Conservation (phyloP, 2,797 vertebrate species). For the Pipistrellus pipistrellus region DNA sequence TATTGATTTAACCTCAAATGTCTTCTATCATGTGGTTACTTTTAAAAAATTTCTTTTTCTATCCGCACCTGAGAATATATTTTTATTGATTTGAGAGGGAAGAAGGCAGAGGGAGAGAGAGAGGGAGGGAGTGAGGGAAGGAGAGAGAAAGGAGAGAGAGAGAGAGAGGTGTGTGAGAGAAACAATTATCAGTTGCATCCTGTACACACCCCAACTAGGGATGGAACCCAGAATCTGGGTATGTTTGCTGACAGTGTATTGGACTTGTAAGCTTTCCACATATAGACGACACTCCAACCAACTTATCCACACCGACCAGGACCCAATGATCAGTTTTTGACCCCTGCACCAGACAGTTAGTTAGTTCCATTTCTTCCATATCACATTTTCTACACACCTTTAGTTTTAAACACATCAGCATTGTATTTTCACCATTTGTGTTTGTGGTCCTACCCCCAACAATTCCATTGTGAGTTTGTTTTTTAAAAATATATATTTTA, state of each 20-base stretch:
- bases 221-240: background rate
- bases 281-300: background rate
- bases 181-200: background rate
- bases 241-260: background rate
- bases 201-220: background rate
- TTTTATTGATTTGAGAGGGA: background rate
- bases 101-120: background rate
- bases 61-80: background rate
- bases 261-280: background rate
- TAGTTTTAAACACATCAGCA: slow-evolving; percentile 44
- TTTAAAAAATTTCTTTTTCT: background rate
- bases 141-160: background rate
- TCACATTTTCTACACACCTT: slow-evolving; percentile 1
- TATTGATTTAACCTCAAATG: background rate
- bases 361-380: slow-evolving; percentile 45
- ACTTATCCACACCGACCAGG: background rate
- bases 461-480: slow-evolving; percentile 54
- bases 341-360: background rate
- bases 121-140: background rate
- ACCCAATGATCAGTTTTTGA: slow-evolving; percentile 20
- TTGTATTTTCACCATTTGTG: slow-evolving; percentile 43
- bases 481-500: no score
- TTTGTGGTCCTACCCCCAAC: background rate
- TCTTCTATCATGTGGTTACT: slow-evolving; percentile 32
- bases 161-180: background rate